Conservation (phyloP, 2,888 invertebrate species). For the Drosophila neonasuta region DNA sequence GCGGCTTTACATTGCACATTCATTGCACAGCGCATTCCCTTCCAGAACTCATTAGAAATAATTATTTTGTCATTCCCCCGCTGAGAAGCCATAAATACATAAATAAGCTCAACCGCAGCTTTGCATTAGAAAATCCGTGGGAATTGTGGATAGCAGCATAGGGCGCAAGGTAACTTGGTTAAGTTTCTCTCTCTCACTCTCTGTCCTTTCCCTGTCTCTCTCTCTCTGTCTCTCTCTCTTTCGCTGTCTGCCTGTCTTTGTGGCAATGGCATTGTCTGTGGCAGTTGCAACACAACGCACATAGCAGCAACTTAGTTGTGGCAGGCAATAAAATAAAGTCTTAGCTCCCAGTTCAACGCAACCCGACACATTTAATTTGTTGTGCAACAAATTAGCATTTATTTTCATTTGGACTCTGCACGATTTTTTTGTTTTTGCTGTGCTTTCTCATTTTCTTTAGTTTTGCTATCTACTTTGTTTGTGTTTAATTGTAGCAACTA, state of each 20-base stretch:
- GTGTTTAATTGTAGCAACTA: conserved; percentile 57
- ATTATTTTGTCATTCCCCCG: conserved; percentile 46
- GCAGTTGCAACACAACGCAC: conserved; percentile 35
- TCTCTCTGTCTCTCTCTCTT: neutral
- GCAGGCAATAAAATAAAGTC: conserved; percentile 74
- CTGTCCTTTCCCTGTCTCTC: neutral
- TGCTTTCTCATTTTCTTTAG: conserved; percentile 13
- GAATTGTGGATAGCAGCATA: conserved; percentile 11
- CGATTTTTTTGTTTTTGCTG: neutral
- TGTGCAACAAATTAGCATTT: conserved; percentile 81
- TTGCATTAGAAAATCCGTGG: conserved; percentile 52
- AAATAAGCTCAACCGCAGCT: conserved; percentile 60
- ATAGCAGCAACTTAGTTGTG: conserved; percentile 63
- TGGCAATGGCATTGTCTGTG: conserved; percentile 12
- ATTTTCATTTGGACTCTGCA: conserved; percentile 74
- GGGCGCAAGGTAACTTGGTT: conserved; percentile 14
- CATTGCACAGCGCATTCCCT: neutral
- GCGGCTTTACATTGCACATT: conserved; percentile 8
- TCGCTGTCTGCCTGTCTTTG: neutral
- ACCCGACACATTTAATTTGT: conserved; percentile 79
- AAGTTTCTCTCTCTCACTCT: neutral
- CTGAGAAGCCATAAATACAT: conserved; percentile 55
- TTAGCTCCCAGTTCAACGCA: conserved; percentile 56
- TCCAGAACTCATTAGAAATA: conserved; percentile 50
- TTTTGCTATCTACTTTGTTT: conserved; percentile 50